A percentile compares a stretch with the other conserved stretches of the same genome.
These are phyloP conservation scores for Artibeus jamaicensis DNA, from an alignment of 2,797 vertebrate genomes.

Conservation along the genomic window DNA sequence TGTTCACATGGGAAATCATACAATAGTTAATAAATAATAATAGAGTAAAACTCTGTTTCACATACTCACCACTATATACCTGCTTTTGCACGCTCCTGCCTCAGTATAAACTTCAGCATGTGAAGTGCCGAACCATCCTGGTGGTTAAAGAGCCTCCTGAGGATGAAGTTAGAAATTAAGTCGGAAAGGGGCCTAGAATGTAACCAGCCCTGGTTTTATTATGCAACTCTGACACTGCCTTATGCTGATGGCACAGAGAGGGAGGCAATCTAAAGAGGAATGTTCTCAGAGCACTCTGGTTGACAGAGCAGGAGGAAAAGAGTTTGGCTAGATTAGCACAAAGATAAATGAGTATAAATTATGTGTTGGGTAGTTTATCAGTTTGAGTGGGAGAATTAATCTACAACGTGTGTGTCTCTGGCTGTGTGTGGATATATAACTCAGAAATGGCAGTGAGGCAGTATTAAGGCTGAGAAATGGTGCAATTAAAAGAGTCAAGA, in stretches of 20 bases:
- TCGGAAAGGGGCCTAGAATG: background rate
- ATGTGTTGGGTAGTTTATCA: slow-evolving; percentile 63
- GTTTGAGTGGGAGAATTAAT: slow-evolving; percentile 63
- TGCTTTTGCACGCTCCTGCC: background rate
- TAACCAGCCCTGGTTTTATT: background rate
- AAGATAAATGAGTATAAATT: slow-evolving; percentile 73
- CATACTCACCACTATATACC: background rate
- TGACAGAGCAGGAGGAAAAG: slow-evolving; percentile 41
- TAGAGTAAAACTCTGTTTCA: background rate
- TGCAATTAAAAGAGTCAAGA: slow-evolving; percentile 69
- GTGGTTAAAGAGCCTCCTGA: background rate
- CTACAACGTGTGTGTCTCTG: background rate
- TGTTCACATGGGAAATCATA: background rate
- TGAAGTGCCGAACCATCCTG: background rate
- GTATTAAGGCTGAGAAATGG: slow-evolving; percentile 71
- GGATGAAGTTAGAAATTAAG: background rate
- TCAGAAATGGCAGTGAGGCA: slow-evolving; percentile 56
- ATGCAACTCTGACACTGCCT: background rate
- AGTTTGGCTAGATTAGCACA: slow-evolving; percentile 51
- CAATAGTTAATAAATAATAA: background rate
- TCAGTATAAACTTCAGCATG: background rate
- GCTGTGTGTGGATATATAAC: background rate
- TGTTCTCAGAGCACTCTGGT: slow-evolving; percentile 4
- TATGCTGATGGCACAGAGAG: background rate
- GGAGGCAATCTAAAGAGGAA: background rate